Conservation (phyloP, 2,113 vertebrate genomes). For the Rhabdomys dilectus region DNA sequence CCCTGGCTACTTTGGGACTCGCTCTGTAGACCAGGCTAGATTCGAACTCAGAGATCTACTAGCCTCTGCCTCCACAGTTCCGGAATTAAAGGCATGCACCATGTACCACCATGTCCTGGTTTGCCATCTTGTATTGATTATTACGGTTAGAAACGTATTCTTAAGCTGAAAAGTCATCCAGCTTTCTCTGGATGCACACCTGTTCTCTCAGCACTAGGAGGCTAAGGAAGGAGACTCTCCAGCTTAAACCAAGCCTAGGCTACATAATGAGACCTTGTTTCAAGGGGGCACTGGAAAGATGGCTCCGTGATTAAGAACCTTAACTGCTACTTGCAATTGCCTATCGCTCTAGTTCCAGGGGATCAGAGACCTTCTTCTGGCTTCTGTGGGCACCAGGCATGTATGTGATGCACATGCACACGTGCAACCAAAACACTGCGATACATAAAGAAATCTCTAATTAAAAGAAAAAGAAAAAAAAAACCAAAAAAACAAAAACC, state of each 20-base stretch:
- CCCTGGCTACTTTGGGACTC: background rate
- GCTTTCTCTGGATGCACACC: background rate
- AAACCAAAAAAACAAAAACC: background rate
- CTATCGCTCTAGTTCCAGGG: background rate
- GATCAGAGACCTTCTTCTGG: background rate
- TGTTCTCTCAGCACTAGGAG: background rate
- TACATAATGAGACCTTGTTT: background rate
- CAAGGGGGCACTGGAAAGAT: background rate
- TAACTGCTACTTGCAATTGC: background rate
- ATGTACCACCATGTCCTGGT: background rate
- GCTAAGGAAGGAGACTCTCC: background rate
- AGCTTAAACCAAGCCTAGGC: background rate
- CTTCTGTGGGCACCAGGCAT: background rate
- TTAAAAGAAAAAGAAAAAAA: background rate
- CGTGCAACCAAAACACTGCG: background rate
- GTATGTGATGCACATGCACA: background rate
- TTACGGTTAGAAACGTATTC: background rate
- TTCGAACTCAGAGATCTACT: background rate
- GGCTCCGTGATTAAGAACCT: background rate
- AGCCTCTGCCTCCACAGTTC: background rate
- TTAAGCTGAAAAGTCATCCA: background rate
- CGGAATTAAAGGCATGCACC: background rate
- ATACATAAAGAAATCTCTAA: background rate
- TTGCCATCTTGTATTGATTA: no score
- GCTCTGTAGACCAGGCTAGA: background rate